phyloP scores from a whole-genome alignment of 2,113 vertebrate species.

The Pipa parva region DNA sequence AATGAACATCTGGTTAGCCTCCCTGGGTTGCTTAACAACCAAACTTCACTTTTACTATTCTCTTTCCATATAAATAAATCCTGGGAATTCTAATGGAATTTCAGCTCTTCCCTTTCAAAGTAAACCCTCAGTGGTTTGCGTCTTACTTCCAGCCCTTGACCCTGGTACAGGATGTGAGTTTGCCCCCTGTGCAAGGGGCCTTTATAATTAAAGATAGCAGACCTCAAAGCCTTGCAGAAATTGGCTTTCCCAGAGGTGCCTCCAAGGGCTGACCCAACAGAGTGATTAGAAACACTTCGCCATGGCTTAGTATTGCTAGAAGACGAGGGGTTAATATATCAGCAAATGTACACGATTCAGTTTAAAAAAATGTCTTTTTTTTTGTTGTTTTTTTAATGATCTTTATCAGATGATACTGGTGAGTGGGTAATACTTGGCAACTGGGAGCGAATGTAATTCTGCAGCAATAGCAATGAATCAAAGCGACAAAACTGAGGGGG shows the following conservation, averaged over 20 bases:
- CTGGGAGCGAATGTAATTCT: no score
- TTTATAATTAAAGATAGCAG: constrained; percentile 27
- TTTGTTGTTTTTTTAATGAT: no score
- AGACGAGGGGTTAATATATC: no score
- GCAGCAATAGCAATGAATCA: no score
- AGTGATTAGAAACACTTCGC: neutral
- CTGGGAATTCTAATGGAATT: constrained; percentile 7
- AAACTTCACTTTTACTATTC: constrained; percentile 14
- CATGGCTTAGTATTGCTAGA: no score
- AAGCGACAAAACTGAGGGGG: no score
- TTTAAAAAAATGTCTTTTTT: no score
- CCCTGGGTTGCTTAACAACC: constrained; percentile 5
- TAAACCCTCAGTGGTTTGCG: constrained; percentile 14
- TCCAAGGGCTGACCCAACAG: constrained; percentile 8
- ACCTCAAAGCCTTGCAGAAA: constrained; percentile 15
- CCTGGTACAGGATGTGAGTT: constrained; percentile 21
- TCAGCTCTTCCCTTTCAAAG: neutral
- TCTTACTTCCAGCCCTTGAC: constrained; percentile 15
- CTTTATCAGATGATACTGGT: no score
- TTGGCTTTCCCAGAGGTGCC: constrained; percentile 1
- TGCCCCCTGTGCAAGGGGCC: constrained; percentile 2
- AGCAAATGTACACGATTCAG: no score
- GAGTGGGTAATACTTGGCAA: no score
- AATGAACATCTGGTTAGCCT: constrained; percentile 33
- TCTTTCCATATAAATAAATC: constrained; percentile 17